Evolutionary conservation across 1,140 invertebrate genomes (phyloP), one percentile per base, ranked within the genome.

Genomic region (Littorina saxatilis): DNA sequence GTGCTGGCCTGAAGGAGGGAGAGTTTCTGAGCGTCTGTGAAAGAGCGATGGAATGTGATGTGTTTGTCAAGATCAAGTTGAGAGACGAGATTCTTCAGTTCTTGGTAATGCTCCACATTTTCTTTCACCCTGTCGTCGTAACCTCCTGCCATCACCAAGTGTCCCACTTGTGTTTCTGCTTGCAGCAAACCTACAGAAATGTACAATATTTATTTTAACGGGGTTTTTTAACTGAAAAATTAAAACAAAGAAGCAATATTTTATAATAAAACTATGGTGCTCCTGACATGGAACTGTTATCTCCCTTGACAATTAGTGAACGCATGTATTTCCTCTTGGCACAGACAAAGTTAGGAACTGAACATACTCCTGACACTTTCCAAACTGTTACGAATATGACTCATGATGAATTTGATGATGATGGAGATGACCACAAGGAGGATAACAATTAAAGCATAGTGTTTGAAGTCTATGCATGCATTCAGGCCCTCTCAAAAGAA

Each of bases 141-240:
- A 1, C 99, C 99, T 37, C 99, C 99, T 82, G 97, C 98, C 87
- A 99, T 95, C n/a, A 99, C 95, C 52, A 99, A 94, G 90, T 96
- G 96, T 58, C 96, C 86, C 7, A 68, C 43, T 68, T 81, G 76
- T 17, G 76, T 74, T 58, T 87, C 85, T 94, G 92, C 91, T 94
- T 55, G 35, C 35, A 93, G 50, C 58, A 84, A 58, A 15, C 85
- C 92, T 92, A 80, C 79, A 88, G 82, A 79, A 11, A 79, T 83
- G 15, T n/a, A n/a, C n/a, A n/a, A 83, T 39, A 68, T 37, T 63
- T 68, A 43, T 79, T 39, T 9, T 9, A n/a, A 63, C n/a, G 13
- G n/a, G 13, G 13, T 55, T n/a, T n/a, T 55, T 55, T 55, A 55
- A 1, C 7, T 63, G 32, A 9, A 63, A 2, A 63, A 63, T 27